Conservation (phyloP, 2,888 invertebrate genomes). For the Portevinia maculata region DNA sequence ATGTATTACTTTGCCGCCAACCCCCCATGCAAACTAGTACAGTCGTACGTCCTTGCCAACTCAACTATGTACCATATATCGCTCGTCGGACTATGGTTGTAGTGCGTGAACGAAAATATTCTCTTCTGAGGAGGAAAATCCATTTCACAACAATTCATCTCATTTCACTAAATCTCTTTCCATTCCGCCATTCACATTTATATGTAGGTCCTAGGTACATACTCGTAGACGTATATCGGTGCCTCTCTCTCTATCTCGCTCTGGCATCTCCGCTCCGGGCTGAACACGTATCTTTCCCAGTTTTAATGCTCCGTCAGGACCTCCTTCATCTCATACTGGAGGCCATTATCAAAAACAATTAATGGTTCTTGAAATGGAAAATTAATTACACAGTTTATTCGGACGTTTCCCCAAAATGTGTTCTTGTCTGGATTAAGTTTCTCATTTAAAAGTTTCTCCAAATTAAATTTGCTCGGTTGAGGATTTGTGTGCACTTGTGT, state of each 20-base stretch:
- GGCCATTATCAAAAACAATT: conserved; percentile 77
- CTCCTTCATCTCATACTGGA: conserved; percentile 68
- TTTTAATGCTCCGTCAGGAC: conserved; percentile 58
- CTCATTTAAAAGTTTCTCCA: conserved; percentile 77
- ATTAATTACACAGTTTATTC: conserved; percentile 77
- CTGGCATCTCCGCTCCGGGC: conserved; percentile 49
- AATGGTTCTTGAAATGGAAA: conserved; percentile 77
- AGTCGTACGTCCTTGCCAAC: conserved; percentile 4
- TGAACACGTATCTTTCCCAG: conserved; percentile 67
- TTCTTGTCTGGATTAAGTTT: conserved; percentile 77
- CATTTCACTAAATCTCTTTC: conserved; percentile 69
- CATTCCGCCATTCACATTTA: conserved; percentile 27
- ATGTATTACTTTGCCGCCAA: conserved; percentile 57
- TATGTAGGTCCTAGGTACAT: no score
- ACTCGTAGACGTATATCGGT: neutral
- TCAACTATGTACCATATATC: neutral
- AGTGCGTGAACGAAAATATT: conserved; percentile 32
- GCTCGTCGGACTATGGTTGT: neutral
- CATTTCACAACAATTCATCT: conserved; percentile 74
- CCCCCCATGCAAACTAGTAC: neutral
- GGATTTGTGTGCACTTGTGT: conserved; percentile 67
- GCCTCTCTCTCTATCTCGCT: neutral
- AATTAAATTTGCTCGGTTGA: conserved; percentile 77
- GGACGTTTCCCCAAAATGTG: conserved; percentile 77
- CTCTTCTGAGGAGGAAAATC: conserved; percentile 39